Conservation (phyloP, 2,113 vertebrate species). For the Calypte anna region DNA sequence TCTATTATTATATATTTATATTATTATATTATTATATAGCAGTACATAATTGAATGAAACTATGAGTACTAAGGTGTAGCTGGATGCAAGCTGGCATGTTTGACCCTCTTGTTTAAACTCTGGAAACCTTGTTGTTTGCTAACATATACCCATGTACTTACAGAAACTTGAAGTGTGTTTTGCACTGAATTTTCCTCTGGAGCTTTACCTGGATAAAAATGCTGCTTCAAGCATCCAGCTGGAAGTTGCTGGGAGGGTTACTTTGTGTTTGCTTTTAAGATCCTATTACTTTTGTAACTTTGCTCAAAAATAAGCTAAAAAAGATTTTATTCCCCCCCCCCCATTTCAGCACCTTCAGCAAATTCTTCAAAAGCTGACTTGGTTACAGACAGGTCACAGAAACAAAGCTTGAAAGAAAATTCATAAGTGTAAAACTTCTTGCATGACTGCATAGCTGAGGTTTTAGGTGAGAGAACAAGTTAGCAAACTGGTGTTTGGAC, state of each 20-base stretch:
- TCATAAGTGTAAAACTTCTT: background rate
- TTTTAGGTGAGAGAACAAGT: background rate
- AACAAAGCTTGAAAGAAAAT: background rate
- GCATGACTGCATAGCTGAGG: background rate
- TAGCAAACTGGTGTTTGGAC: background rate
- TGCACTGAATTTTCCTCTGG: background rate
- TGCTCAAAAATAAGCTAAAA: background rate
- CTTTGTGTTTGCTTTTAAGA: background rate
- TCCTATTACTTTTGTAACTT: background rate
- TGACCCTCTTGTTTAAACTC: background rate
- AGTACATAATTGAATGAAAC: background rate
- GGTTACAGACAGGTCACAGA: background rate
- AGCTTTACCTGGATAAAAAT: background rate
- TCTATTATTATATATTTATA: background rate
- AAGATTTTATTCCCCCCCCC: background rate
- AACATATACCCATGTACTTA: rapidly evolving
- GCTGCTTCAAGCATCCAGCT: background rate
- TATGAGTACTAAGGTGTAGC: background rate
- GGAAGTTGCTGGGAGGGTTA: background rate
- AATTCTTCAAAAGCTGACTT: background rate
- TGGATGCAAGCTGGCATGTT: background rate
- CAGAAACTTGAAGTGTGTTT: background rate
- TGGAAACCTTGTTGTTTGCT: background rate
- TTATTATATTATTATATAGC: background rate
- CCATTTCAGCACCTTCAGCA: background rate